These are phyloP conservation scores for Tricholauxania praeusta DNA, from an alignment of 2,888 invertebrate species.

Conservation along the genomic window DNA sequence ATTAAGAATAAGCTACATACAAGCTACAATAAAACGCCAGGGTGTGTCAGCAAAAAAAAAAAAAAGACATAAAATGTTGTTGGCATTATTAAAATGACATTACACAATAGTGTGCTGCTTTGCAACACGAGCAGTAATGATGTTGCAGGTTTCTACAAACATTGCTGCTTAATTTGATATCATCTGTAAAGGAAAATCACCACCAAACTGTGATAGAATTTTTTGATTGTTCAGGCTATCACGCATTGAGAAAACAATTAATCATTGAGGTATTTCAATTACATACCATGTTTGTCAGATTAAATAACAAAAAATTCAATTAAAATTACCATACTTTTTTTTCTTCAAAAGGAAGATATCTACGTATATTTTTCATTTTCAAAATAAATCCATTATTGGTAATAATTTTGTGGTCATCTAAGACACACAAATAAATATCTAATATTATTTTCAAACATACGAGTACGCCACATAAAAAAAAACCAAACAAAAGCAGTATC, in stretches of 20 bases:
- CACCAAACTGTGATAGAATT: no score
- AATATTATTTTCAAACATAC: conserved; percentile 11
- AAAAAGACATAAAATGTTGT: neutral
- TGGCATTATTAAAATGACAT: conserved; percentile 22
- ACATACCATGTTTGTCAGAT: neutral
- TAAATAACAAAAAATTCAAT: conserved; percentile 15
- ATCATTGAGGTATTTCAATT: conserved; percentile 31
- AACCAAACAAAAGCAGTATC: conserved; percentile 10
- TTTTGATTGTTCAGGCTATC: no score
- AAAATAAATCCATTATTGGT: neutral
- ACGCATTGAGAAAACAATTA: conserved; percentile 1
- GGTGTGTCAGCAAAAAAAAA: neutral
- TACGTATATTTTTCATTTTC: no score
- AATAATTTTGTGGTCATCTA: conserved; percentile 25
- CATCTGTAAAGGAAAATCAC: no score
- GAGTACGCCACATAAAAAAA: neutral
- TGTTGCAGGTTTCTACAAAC: conserved; percentile 6
- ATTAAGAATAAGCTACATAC: neutral
- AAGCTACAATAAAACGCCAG: conserved; percentile 11
- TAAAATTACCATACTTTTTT: neutral
- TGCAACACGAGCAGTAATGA: neutral
- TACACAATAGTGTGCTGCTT: conserved; percentile 16
- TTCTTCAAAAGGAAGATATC: no score
- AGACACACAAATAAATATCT: neutral
- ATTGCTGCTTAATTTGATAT: no score